Evolutionary conservation across 1,140 invertebrate species (phyloP), one percentile per base, ranked within the genome.

Genomic region (Aphis gossypii): DNA sequence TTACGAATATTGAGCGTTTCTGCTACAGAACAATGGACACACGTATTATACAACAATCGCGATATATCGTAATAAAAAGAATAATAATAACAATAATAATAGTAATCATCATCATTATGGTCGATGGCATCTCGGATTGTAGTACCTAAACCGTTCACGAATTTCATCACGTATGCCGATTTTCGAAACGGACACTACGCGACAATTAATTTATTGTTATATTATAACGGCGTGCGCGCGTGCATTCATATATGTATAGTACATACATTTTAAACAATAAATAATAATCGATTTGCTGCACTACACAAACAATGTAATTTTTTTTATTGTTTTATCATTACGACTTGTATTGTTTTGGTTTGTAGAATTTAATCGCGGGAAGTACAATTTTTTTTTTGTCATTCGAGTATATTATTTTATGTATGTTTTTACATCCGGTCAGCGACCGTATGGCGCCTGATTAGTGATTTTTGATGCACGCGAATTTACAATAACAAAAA

Each of bases 121-220:
- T 87, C 44, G 83, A 44, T 41, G 44, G 30, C 44, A 35, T 18
- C 86, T 48, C 46, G 46, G 46, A 51, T 88, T 23, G 46, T 51
- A 35, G 9, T 41, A 44, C 21, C 82, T 82, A 38, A 20, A 76
- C 20, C 14, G 30, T 35, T 48, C 18, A 44, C 21, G 48, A 38
- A 89, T 89, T 89, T 89, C 87, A 54, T n/a, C 87, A 89, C 87
- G 87, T 89, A 54, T 23, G 87, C 21, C 48, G 87, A 89, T 89
- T 89, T 88, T 54, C 46, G 30, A 87, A 89, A 54, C 84, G 44
- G 44, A 46, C 44, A 46, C 84, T 5, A 14, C 11, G 9, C 84
- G 44, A 46, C 84, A 44, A 87, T 44, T 41, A 25, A 87, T 46
- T 46, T 46, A 87, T n/a, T 25, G 44, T 46, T n/a, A 76, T 35